Evolutionary conservation across 2,888 invertebrate species (phyloP).

Genomic region (Xestia sexstrigata): DNA sequence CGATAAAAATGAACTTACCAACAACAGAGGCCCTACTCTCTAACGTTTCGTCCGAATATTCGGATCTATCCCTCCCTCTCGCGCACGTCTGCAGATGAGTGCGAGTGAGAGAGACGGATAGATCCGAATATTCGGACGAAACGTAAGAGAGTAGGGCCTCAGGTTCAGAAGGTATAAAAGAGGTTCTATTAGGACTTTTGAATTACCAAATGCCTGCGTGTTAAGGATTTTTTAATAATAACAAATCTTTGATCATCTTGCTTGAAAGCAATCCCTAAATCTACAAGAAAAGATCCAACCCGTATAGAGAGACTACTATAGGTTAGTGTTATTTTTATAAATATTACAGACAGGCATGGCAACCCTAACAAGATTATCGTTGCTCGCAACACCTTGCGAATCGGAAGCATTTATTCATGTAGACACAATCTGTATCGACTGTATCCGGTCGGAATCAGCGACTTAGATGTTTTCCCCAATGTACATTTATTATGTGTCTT

Average conservation of each 20-base stretch:
- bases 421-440: constrained; percentile 55
- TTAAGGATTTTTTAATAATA: background rate
- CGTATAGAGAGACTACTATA: background rate
- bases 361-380: constrained; percentile 64
- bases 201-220: background rate
- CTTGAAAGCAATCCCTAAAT: background rate
- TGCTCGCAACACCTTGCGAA: constrained; percentile 62
- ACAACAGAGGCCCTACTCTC: too few relatives aligned
- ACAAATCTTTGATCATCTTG: background rate
- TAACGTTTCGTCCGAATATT: too few relatives aligned
- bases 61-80: too few relatives aligned
- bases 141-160: too few relatives aligned
- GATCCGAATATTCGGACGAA: too few relatives aligned
- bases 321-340: background rate
- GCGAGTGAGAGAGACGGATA: too few relatives aligned
- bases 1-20: too few relatives aligned
- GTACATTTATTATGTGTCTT: constrained; percentile 30
- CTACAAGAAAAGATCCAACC: too few relatives aligned
- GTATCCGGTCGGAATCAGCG: constrained; percentile 40
- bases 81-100: too few relatives aligned
- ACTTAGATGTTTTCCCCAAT: constrained; percentile 29
- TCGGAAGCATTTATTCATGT: constrained; percentile 64
- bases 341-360: constrained; percentile 1
- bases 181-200: too few relatives aligned
- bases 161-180: too few relatives aligned